phyloP scores from a whole-genome alignment of 64 coral and sea anemone species.

The Astreopora myriophthalma region DNA sequence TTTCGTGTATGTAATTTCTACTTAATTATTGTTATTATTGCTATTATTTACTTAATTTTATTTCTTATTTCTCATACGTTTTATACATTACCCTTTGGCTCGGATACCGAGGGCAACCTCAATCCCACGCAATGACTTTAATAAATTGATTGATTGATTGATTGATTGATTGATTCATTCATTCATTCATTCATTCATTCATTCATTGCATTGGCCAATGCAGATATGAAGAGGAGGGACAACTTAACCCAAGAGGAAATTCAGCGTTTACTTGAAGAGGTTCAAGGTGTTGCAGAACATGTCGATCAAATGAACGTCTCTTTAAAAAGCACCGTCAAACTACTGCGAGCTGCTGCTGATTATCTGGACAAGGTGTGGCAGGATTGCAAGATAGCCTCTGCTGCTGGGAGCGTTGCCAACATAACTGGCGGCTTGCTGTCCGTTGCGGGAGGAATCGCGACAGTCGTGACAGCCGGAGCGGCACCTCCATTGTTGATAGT shows the following conservation, averaged over 20 bases:
- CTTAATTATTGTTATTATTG: no score
- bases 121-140: no score
- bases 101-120: no score
- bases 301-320: background rate
- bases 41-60: no score
- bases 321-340: background rate
- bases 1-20: no score
- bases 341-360: background rate
- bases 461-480: background rate
- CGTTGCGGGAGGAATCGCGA: background rate
- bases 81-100: no score
- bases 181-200: no score
- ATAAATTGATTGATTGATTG: no score
- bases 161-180: no score
- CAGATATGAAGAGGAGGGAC: background rate
- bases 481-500: background rate
- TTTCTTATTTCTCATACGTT: no score
- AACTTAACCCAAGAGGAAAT: background rate
- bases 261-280: background rate
- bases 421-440: background rate
- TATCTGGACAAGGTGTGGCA: constrained; percentile 7
- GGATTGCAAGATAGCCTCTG: background rate
- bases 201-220: background rate
- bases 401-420: background rate
- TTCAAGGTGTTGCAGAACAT: background rate